Conservation (phyloP, 2,888 invertebrate genomes). For the Tinea pellionella region DNA sequence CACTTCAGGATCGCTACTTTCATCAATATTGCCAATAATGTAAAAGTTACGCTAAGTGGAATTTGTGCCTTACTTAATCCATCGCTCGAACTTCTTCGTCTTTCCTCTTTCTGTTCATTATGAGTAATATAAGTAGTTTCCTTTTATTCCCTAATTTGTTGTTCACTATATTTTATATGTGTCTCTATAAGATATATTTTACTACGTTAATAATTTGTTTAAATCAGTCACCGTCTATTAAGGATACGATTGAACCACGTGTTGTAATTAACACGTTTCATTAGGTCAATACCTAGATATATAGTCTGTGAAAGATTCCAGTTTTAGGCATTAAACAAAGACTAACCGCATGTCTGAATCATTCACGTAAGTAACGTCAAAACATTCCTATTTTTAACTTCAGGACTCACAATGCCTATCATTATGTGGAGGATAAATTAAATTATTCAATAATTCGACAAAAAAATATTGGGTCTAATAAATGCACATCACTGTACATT, state of each 20-base stretch:
- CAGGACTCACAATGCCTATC: no score
- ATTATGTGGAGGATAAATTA: no score
- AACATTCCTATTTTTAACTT: neutral
- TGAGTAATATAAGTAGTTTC: slow-evolving; percentile 3
- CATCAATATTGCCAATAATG: slow-evolving; percentile 43
- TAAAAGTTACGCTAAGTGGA: slow-evolving; percentile 49
- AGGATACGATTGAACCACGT: neutral
- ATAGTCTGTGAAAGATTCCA: no score
- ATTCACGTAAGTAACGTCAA: neutral
- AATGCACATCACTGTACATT: no score
- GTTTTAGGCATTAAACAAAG: neutral
- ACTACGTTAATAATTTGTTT: neutral
- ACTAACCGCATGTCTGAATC: neutral
- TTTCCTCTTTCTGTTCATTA: neutral
- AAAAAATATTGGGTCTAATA: no score
- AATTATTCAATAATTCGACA: no score
- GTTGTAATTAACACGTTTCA: neutral
- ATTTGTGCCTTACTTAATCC: slow-evolving; percentile 38
- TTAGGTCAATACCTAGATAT: neutral
- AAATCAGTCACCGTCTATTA: neutral
- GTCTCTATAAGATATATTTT: neutral
- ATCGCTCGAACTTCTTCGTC: slow-evolving; percentile 13
- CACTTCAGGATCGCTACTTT: slow-evolving; percentile 36
- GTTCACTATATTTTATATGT: neutral
- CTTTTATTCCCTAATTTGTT: neutral